Evolutionary conservation across 1,140 invertebrate species (phyloP), one percentile per base, ranked within the genome.

Genomic region (Zaprionus ghesquierei): DNA sequence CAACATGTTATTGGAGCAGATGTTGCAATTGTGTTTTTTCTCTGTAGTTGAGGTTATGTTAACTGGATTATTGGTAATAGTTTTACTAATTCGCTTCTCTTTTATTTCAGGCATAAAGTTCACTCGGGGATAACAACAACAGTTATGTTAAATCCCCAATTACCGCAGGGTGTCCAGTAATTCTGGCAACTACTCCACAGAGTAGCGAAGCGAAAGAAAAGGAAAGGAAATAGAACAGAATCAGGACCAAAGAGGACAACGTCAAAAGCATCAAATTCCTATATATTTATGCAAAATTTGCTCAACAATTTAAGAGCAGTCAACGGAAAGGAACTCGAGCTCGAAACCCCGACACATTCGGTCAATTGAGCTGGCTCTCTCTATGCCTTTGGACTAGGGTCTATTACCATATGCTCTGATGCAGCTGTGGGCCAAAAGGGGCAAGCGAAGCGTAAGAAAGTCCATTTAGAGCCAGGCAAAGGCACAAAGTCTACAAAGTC

Each of bases 401-500:
- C 56, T 50, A 55, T 60, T 68, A n/a, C 35, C 64, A 73, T 73
- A 69, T 69, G 63, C 71, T 62, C 51, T 54, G 35, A 63, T 62
- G 71, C 71, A 74, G 64, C 70, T 69, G 55, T 29, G 54, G 70
- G 23, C 23, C 27, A 50, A 50, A 61, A 61, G 49, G 18, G 31
- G 22, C 64, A 69, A 61, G 6, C 58, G 54, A 62, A 35, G 65
- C 70, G 54, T 51, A 69, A 38, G 31, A 38, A 72, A 74, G 59
- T 56, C 58, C 62, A 65, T 33, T 58, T 58, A 61, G 51, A 54
- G 20, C 10, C 38, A 64, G 20, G 13, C 15, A 18, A 50, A 54
- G 13, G 33, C 15, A 66, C 41, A 15, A 22, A 29, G 25, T 3
- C 8, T 5, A 38, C 4, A 12, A 20, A 2, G 38, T 2, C 13